Evolutionary conservation across 2,797 vertebrate species (phyloP).

Genomic region (Myotis vivesi): DNA sequence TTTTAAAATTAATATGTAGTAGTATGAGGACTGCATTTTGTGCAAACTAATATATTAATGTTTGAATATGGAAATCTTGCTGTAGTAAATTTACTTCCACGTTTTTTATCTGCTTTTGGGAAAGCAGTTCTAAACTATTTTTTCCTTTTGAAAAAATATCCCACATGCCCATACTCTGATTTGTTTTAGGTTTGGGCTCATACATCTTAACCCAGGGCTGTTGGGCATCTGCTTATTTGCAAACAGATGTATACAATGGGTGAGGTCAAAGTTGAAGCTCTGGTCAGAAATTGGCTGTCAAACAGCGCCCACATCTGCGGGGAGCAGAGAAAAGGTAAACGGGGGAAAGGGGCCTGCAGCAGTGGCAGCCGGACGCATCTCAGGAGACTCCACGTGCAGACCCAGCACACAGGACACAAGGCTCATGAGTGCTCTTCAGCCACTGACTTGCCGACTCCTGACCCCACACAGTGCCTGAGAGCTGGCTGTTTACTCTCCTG

Average conservation of each 20-base stretch:
- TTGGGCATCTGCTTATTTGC: background rate
- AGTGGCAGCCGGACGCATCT: background rate
- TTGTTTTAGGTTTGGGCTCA: background rate
- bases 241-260: background rate
- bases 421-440: background rate
- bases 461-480: background rate
- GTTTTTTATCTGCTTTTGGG: background rate
- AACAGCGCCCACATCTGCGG: too few relatives aligned
- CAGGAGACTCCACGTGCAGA: background rate
- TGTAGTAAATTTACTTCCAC: background rate
- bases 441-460: background rate
- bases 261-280: background rate
- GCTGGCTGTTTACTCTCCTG: background rate
- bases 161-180: too few relatives aligned
- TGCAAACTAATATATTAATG: background rate
- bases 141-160: background rate
- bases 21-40: background rate
- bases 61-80: background rate
- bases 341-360: background rate
- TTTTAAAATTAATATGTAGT: background rate
- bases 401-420: background rate
- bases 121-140: background rate
- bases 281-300: background rate
- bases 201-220: background rate
- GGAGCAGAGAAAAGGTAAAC: background rate